Evolutionary conservation across 2,113 vertebrate species (phyloP), one percentile per base, ranked within the genome.

Genomic region (Burhinus bistriatus): DNA sequence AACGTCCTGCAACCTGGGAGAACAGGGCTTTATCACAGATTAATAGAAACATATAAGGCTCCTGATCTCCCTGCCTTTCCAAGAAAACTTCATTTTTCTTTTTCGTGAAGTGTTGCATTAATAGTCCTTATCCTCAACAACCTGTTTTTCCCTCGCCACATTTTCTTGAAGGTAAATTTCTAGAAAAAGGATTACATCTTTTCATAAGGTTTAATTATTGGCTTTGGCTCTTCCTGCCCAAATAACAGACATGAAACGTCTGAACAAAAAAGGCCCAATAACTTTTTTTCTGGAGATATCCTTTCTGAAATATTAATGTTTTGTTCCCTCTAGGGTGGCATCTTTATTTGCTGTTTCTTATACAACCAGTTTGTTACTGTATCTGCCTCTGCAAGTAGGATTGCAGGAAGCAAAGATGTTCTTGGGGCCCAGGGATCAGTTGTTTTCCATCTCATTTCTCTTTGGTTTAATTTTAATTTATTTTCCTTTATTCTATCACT

Each of bases 381-480:
- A 27, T 38, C 59, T 92, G 62, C 80, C 47, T 92, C 68, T 75
- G 80, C 78, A 86, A 78, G 55, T 25, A 70, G 86, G 34, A 62
- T 30, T 92, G 58, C 78, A 94, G 87, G 80, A 88, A 97, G 57
- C 77, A 84, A 83, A 93, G 47, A 15, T n/a, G 36, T 90, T 96
- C 87, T 61, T 93, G 96, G 79, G 75, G 69, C 89, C 90, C 81
- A 93, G 75, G 90, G 73, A 90, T 96, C 95, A 84, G 59, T 80
- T 93, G 64, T 76, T 93, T 96, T 90, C 55, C 32, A 36, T 96
- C 96, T 90, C 57, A 42, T 95, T 95, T 83, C 68, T 84, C 84
- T 97, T 95, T 95, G 49, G 20, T 91, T 97, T 95, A 92, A 95
- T 97, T 97, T 96, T 94, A 89, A 96, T 96, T 98, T 97, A 45